These are phyloP conservation scores for Serripes groenlandicus DNA, from an alignment of 2,888 invertebrate species.

Conservation along the genomic window DNA sequence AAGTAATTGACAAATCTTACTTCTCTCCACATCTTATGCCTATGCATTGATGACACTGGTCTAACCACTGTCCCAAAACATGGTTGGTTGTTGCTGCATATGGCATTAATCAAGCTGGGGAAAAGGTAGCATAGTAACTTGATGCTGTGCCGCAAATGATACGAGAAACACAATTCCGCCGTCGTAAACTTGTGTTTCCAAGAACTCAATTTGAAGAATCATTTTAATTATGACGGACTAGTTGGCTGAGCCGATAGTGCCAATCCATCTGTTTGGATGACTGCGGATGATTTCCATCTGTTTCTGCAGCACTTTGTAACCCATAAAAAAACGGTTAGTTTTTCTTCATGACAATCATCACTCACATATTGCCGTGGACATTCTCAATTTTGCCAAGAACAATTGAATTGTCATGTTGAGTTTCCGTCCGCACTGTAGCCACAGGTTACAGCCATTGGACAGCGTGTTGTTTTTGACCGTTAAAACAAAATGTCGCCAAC, in stretches of 20 bases:
- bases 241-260: constrained; percentile 8
- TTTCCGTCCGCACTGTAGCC: constrained; percentile 53
- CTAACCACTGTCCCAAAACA: constrained; percentile 56
- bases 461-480: constrained; percentile 46
- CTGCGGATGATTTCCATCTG: constrained; percentile 32
- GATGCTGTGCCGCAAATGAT: constrained; percentile 11
- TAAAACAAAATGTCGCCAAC: constrained; percentile 19
- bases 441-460: constrained; percentile 47
- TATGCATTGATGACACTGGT: constrained; percentile 64
- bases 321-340: constrained; percentile 26
- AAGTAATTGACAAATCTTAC: constrained; percentile 17
- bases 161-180: constrained; percentile 22
- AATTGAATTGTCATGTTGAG: constrained; percentile 51
- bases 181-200: constrained; percentile 9
- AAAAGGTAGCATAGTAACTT: constrained; percentile 6
- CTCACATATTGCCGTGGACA: constrained; percentile 72
- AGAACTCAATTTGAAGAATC: constrained; percentile 4
- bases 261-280: constrained; percentile 32
- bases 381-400: constrained; percentile 31
- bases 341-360: constrained; percentile 55
- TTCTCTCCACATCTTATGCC: constrained; percentile 21
- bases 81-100: neutral
- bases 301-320: constrained; percentile 44
- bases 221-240: constrained; percentile 18
- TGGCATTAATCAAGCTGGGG: constrained; percentile 25